Percentiles rank a stretch among this genome's conserved stretches.
Conservation (phyloP, 1,140 invertebrate species). For the Apis dorsata region DNA sequence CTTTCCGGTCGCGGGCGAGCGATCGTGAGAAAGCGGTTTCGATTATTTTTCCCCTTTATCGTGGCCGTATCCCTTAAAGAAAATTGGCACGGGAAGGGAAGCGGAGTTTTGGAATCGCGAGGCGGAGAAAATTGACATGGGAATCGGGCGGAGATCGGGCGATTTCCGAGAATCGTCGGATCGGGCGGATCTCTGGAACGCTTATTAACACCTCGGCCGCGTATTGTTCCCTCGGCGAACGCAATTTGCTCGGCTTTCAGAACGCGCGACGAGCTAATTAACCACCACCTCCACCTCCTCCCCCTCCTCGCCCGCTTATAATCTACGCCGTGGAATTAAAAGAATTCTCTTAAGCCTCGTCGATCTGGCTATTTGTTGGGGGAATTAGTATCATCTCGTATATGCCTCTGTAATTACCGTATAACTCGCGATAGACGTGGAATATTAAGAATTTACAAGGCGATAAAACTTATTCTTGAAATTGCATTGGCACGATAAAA, state of each 20-base stretch:
- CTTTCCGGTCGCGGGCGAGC: slow-evolving; percentile 43
- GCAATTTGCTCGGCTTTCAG: slow-evolving; percentile 32
- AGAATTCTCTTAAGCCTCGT: slow-evolving; percentile 18
- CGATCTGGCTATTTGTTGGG: slow-evolving; percentile 12
- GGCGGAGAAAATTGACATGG: slow-evolving; percentile 26
- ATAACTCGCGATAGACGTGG: background rate
- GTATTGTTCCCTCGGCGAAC: slow-evolving; percentile 16
- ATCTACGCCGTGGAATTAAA: slow-evolving; percentile 10
- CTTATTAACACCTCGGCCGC: slow-evolving; percentile 24
- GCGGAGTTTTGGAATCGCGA: background rate
- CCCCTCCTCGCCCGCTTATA: background rate
- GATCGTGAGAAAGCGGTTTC: slow-evolving; percentile 52
- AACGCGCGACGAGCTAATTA: slow-evolving; percentile 13
- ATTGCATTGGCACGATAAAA: no score
- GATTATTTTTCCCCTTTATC: slow-evolving; percentile 21
- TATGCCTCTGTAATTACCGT: background rate
- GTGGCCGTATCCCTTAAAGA: slow-evolving; percentile 22
- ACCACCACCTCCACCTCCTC: background rate
- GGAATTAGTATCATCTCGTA: slow-evolving; percentile 7
- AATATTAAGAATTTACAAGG: background rate
- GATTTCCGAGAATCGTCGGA: slow-evolving; percentile 22
- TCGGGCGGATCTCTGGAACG: slow-evolving; percentile 18
- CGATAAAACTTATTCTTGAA: background rate
- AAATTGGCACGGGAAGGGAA: background rate
- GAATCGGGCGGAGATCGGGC: background rate